Conservation (phyloP, 37 sponge, comb jelly and placozoan genomes). For the Eunapius fragilis region DNA sequence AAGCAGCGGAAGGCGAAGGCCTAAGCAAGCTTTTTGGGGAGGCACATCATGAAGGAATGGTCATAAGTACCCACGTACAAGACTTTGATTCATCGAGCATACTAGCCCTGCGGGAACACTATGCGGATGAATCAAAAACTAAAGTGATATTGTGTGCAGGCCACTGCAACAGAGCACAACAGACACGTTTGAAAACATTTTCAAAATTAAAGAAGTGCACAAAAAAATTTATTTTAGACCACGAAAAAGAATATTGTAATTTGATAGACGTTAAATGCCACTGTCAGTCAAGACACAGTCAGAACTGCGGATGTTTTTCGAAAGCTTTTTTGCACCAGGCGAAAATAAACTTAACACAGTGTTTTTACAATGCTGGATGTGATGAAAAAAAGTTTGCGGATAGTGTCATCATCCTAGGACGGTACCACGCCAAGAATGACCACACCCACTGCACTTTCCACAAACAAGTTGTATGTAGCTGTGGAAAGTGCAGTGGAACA, state of each 20-base stretch:
- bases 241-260: background rate
- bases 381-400: no score
- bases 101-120: background rate
- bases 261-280: conserved; percentile 17
- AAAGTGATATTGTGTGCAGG: conserved; percentile 49
- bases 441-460: no score
- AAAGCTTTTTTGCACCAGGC: no score
- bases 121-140: background rate
- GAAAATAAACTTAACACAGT: no score
- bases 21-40: background rate
- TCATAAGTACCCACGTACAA: conserved; percentile 18
- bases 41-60: conserved; percentile 6
- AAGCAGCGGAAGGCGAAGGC: conserved; percentile 15
- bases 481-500: no score
- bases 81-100: conserved; percentile 23
- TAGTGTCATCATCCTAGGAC: no score
- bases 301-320: conserved; percentile 31
- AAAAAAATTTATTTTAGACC: background rate
- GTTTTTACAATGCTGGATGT: no score
- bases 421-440: no score
- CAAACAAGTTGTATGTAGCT: no score
- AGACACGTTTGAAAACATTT: background rate
- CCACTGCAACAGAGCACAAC: conserved; percentile 31
- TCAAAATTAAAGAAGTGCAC: background rate
- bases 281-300: background rate